phyloP scores from a whole-genome alignment of 2,113 vertebrate genomes.

The Anthoscopus minutus region DNA sequence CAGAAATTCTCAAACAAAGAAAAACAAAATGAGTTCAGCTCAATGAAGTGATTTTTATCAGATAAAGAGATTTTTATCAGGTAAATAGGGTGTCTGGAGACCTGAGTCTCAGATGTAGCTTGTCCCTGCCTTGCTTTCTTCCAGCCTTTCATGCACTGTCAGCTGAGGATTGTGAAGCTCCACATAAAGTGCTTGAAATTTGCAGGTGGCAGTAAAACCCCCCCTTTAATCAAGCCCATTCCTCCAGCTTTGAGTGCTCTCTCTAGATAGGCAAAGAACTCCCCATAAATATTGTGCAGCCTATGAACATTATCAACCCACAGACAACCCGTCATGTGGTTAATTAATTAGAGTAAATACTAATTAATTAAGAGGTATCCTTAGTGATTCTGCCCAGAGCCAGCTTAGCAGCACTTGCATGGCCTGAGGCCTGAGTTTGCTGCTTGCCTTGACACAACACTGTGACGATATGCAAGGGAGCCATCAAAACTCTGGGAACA shows the following conservation, averaged over 20 bases:
- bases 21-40: not conserved
- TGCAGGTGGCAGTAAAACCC: not conserved
- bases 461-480: not conserved
- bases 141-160: not conserved
- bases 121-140: not conserved
- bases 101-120: not conserved
- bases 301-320: not conserved
- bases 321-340: not conserved
- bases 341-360: constrained; percentile 36
- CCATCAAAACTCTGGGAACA: not conserved
- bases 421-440: not conserved
- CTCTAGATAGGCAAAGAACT: not conserved
- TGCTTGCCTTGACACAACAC: not conserved
- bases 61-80: not conserved
- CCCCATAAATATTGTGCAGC: not conserved
- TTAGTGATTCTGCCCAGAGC: constrained; percentile 2
- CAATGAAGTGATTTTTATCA: not conserved
- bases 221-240: not conserved
- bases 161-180: not conserved
- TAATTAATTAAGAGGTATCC: constrained; percentile 34
- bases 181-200: not conserved
- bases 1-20: constrained; percentile 4
- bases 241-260: not conserved
- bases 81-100: not conserved
- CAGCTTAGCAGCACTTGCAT: not conserved